A percentile compares a stretch with the other conserved stretches of the same genome.
Evolutionary conservation across 1,140 invertebrate genomes (phyloP).

Genomic region (Drosophila cardini): DNA sequence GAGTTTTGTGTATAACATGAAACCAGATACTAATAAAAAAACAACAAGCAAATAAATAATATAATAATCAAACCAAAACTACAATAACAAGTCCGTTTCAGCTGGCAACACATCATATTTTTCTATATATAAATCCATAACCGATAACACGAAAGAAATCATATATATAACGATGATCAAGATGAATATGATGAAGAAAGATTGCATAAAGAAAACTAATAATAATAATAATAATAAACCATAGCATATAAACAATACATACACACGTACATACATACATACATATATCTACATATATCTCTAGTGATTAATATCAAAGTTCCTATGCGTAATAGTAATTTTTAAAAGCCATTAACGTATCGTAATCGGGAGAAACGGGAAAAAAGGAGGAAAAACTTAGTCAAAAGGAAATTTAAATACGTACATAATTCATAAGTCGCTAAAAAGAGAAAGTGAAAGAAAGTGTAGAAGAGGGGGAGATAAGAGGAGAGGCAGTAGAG

Average conservation of each 20-base stretch:
- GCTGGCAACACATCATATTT: conserved; percentile 75
- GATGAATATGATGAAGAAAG: not conserved
- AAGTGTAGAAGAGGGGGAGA: not conserved
- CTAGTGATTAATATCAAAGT: conserved; percentile 84
- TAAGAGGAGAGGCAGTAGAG: not conserved
- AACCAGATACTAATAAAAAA: conserved; percentile 34
- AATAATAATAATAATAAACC: too few species aligned
- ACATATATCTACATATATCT: conserved; percentile 71
- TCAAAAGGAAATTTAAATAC: conserved; percentile 69
- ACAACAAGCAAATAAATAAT: conserved; percentile 23
- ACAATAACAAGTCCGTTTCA: conserved; percentile 76
- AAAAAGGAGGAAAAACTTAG: conserved; percentile 44
- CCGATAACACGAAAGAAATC: conserved; percentile 50
- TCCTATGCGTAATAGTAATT: conserved; percentile 82
- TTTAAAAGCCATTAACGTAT: conserved; percentile 56
- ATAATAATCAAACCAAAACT: conserved; percentile 55
- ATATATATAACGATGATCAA: conserved; percentile 16
- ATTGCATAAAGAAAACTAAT: conserved; percentile 15
- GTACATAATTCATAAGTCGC: conserved; percentile 71
- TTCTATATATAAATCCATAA: conserved; percentile 50
- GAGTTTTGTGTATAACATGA: conserved; percentile 73
- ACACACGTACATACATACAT: conserved; percentile 38
- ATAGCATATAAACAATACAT: conserved; percentile 42
- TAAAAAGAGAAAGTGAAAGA: not conserved
- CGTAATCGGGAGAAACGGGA: conserved; percentile 43